A percentile compares a stretch with the other conserved stretches of the same genome.
Evolutionary conservation across 2,797 vertebrate genomes (phyloP).

Genomic region (Eutrigla gurnardus): DNA sequence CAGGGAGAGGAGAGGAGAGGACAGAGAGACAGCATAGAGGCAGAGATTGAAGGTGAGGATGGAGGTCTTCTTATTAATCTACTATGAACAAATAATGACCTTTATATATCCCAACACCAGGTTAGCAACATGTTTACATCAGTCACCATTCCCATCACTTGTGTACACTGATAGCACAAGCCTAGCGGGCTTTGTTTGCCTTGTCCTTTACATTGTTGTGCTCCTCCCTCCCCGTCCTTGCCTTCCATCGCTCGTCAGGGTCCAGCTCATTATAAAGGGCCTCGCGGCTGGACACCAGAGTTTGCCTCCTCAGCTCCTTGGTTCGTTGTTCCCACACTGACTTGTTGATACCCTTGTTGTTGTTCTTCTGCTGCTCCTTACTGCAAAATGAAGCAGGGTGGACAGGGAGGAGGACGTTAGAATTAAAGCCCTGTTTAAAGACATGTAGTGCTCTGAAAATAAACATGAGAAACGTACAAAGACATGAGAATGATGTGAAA

Average conservation of each 20-base stretch:
- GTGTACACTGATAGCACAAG: constrained; percentile 83
- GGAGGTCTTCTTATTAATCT: neutral
- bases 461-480: constrained; percentile 36
- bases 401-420: constrained; percentile 17
- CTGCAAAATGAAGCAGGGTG: constrained; percentile 73
- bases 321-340: constrained; percentile 97
- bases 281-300: constrained; percentile 92
- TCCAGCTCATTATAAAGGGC: constrained; percentile 94
- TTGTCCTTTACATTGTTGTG: constrained; percentile 82
- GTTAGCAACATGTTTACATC: constrained; percentile 3
- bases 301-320: constrained; percentile 93
- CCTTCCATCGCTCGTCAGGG: constrained; percentile 93
- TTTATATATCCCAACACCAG: neutral
- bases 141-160: constrained; percentile 64
- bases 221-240: constrained; percentile 79
- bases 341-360: constrained; percentile 87
- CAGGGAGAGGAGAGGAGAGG: neutral
- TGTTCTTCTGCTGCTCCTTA: constrained; percentile 94
- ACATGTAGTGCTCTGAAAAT: constrained; percentile 12
- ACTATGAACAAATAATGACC: neutral
- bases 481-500: constrained; percentile 67
- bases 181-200: constrained; percentile 70
- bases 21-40: neutral
- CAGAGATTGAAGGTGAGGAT: neutral
- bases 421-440: constrained; percentile 28